Evolutionary conservation across 2,888 invertebrate genomes (phyloP), one percentile per base, ranked within the genome.

Genomic region (Seira sanloemensis): DNA sequence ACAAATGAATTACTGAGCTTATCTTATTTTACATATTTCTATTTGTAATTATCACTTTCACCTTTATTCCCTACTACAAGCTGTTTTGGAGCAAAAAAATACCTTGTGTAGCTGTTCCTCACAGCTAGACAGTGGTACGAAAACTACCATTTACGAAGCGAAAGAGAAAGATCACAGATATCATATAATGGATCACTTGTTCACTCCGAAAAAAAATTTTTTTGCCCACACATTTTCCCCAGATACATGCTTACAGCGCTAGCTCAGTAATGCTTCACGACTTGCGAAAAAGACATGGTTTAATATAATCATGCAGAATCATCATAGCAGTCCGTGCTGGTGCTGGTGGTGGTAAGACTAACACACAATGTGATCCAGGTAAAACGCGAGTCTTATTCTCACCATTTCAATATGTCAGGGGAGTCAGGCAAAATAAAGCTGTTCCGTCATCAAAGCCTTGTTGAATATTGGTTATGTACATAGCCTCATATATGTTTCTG

Each of bases 81-180:
- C n/a, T n/a, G 67, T 23, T 50, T 67, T 12, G 37, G 37, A 25
- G 5, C 54, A 69, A 27, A 18, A 58, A n/a, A 62, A 21, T n/a
- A 77, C 18, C 19, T 71, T 21, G 23, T 62, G 58, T 72, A 72
- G 78, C 78, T 72, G 78, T 46, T 72, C 46, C 21, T 46, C 46
- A 72, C 78, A 78, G 78, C 78, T 69, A 78, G 69, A 78, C 78
- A 78, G 72, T 72, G 65, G 18, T 66, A 50, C 2, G 72, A 78
- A 65, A 24, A 78, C 78, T 78, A 66, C 62, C 5, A 5, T 58
- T 78, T 78, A 66, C 4, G 21, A 62, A 62, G 23, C 4, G 19
- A 9, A 62, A 12, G 2, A 21, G 62, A 19, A 62, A 21, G 19
- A 62, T 23, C 1, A 21, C 19, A 19, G 19, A 5, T 58, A 58